phyloP scores from a whole-genome alignment of 2,888 invertebrate species.

The Meiosimyza decipiens region DNA sequence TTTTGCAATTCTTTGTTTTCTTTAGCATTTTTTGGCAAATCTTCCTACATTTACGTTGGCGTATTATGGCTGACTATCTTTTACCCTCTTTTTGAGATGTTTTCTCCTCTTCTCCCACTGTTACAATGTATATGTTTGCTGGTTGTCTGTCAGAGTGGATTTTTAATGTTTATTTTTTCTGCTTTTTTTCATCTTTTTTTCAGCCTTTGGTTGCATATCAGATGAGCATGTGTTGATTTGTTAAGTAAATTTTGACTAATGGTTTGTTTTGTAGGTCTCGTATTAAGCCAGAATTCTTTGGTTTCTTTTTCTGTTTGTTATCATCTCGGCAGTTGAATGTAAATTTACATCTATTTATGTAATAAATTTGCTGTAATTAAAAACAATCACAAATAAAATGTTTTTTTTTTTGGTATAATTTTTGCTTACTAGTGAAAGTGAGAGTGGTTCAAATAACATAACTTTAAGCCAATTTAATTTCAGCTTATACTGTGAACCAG shows the following conservation, averaged over 20 bases:
- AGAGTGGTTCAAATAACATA: no score
- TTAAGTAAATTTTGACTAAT: conserved; percentile 35
- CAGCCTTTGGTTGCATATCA: conserved; percentile 18
- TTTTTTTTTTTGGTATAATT: no score
- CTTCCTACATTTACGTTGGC: not conserved
- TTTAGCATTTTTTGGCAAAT: not conserved
- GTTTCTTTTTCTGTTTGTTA: not conserved
- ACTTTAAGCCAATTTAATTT: no score
- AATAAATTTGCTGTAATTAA: conserved; percentile 61
- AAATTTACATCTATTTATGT: conserved; percentile 48
- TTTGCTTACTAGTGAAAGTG: no score
- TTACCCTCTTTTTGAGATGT: no score
- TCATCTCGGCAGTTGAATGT: not conserved
- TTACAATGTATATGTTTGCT: conserved; percentile 19
- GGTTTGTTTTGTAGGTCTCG: not conserved
- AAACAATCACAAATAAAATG: conserved; percentile 61
- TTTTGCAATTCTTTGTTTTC: not conserved
- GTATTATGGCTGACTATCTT: not conserved
- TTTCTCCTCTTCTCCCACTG: not conserved
- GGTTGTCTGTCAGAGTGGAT: conserved; percentile 20
- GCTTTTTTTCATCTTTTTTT: conserved; percentile 1
- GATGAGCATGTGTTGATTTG: conserved; percentile 37
- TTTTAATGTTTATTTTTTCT: not conserved
- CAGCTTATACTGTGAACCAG: no score
- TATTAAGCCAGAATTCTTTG: not conserved